Percentiles rank a stretch among this genome's conserved stretches.
Evolutionary conservation across 2,113 vertebrate species (phyloP).

Genomic region (Datnioides undecimradiatus): DNA sequence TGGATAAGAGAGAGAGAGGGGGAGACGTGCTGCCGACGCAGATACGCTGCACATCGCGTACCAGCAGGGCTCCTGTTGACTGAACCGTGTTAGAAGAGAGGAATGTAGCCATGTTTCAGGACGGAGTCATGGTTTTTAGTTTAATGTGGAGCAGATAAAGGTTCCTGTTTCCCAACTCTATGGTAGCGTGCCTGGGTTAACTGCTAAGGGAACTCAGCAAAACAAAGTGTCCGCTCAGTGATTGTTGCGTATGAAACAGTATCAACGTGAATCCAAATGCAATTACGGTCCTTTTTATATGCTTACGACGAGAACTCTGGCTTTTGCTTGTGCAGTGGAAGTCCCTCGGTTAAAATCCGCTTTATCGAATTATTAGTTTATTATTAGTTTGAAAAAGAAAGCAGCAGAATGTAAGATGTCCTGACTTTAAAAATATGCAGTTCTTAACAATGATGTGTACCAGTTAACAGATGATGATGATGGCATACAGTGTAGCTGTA

Average conservation of each 20-base stretch:
- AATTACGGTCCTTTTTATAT: not conserved
- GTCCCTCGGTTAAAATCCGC: not conserved
- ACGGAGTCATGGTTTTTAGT: not conserved
- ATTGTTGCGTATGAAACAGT: not conserved
- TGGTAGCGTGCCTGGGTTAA: not conserved
- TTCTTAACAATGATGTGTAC: too few relatives aligned
- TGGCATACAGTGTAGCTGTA: too few relatives aligned
- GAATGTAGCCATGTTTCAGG: not conserved
- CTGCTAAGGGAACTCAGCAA: not conserved
- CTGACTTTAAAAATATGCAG: too few relatives aligned
- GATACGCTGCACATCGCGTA: not conserved
- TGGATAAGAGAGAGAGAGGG: conserved; percentile 3
- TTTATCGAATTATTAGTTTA: too few relatives aligned
- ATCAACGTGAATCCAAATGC: not conserved
- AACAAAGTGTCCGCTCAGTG: not conserved
- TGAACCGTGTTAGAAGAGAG: not conserved
- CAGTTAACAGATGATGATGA: too few relatives aligned
- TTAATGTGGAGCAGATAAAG: not conserved
- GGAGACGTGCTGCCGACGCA: not conserved
- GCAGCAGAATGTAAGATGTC: too few relatives aligned
- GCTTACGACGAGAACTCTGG: not conserved
- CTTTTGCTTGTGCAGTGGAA: not conserved
- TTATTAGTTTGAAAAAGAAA: not conserved
- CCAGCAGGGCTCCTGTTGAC: not conserved
- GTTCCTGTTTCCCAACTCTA: not conserved